Evolutionary conservation across 2,888 invertebrate species (phyloP), one percentile per base, ranked within the genome.

Genomic region (Ichneumoninae sp.): DNA sequence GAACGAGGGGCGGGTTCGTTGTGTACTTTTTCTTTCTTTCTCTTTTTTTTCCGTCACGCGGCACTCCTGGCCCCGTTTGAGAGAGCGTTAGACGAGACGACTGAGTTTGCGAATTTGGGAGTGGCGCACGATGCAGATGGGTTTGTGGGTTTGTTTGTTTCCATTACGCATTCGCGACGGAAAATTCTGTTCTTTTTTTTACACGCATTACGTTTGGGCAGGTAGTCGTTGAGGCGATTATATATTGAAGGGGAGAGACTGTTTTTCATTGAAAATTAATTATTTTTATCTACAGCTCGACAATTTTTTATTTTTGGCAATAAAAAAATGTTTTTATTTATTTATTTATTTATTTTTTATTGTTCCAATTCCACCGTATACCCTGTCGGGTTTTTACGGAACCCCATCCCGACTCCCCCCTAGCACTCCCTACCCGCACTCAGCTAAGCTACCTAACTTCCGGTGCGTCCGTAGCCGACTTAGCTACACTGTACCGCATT

Each of bases 1-100:
- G 71, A 74, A 75, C 60, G 40, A 52, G 54, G 40, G 19, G 40
- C 8, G 76, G 77, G 62, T 60, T 26, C 62, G 36, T 47, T 72
- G 52, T 78, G 30, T 47, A 60, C 22, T 54, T 60, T 70, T 36
- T n/a, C 57, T 60, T 71, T 80, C n/a, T 69, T 78, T 69, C 22
- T n/a, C 16, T 72, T 69, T 36, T n/a, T 57, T 50, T 71, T 74
- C 69, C 62, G 69, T 78, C 77, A 52, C 78, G 78, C 60, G 47
- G 19, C 10, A 70, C 79, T 76, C 75, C 30, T 82, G 79, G 68
- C 82, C 75, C 71, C 82, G 79, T 84, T 82, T 76, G 75, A 79
- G 75, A 60, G n/a, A 76, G 79, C 16, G 75, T 82, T 84, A 79
- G 84, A 69, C 54, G 71, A 30, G 62, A 33, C 44, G 36, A 57